Evolutionary conservation across 2,113 vertebrate genomes (phyloP), one percentile per base, ranked within the genome.

Genomic region (Apteryx owenii): DNA sequence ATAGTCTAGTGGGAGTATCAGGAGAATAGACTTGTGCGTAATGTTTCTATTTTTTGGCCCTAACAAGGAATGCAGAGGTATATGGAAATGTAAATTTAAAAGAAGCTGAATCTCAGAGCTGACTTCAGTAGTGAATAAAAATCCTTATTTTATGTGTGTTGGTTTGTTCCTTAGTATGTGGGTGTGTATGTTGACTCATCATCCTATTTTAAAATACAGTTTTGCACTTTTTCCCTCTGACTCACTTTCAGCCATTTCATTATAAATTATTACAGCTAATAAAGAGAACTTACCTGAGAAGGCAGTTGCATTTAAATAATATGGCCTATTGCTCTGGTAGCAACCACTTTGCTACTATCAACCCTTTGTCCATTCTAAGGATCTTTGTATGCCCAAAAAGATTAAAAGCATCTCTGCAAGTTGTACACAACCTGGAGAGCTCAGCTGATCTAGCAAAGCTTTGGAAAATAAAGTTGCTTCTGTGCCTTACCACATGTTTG

Each of bases 141-240:
- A 89, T 80, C 1, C 53, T 89, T 84, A 18, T 38, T 61, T 86
- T 91, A 25, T 68, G 36, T 84, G 36, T 65, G 20, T 90, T 62
- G 93, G 70, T 95, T 96, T 95, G 85, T 94, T 95, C 91, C 86
- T 82, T 85, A 40, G 36, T 65, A 51, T 0, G 15, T 92, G 93
- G 92, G 64, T 89, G 73, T 81, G 65, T 72, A 36, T 46, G n/a
- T 79, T 97, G 91, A 95, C 81, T 89, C 93, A 90, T 58, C 65
- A 61, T 40, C 62, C 84, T 90, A 60, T 96, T 95, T 95, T 96
- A 90, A 93, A 96, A 83, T 61, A 56, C 36, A 51, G 9, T 61
- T 95, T 58, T 87, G 16, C 8, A 4, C 66, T 53, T 62, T 88
- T 50, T 19, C 78, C 17, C 29, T 91, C 65, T 96, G 69, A 89